phyloP scores from a whole-genome alignment of 2,888 invertebrate species.

The Apeira syringaria region DNA sequence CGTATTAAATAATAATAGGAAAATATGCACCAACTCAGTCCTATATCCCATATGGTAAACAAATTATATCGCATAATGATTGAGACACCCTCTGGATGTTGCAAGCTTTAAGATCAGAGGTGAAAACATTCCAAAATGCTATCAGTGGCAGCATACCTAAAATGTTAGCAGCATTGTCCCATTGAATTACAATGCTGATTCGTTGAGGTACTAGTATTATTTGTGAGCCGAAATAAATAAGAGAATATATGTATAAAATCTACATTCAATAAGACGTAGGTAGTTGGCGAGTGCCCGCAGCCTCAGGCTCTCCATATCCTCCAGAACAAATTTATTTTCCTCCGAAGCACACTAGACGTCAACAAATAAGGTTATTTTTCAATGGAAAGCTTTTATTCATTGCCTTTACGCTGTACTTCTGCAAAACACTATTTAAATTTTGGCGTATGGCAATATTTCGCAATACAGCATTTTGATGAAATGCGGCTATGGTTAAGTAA shows the following conservation, averaged over 20 bases:
- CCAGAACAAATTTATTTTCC: slow-evolving; percentile 74
- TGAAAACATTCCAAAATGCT: too few species aligned
- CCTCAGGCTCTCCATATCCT: slow-evolving; percentile 63
- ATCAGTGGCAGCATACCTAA: neutral
- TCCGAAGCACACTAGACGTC: slow-evolving; percentile 73
- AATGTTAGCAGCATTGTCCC: too few species aligned
- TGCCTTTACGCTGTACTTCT: slow-evolving; percentile 40
- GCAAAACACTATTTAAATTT: neutral
- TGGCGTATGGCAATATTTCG: too few species aligned
- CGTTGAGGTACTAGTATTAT: slow-evolving; percentile 2
- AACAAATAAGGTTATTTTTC: slow-evolving; percentile 80
- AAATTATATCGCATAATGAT: too few species aligned
- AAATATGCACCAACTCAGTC: too few species aligned
- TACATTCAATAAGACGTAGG: slow-evolving; percentile 65
- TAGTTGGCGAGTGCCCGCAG: slow-evolving; percentile 59
- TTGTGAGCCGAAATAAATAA: slow-evolving; percentile 42
- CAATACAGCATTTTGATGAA: too few species aligned
- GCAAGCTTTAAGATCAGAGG: too few species aligned
- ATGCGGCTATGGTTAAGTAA: too few species aligned
- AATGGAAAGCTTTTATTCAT: slow-evolving; percentile 63
- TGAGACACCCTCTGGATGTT: too few species aligned
- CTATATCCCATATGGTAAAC: too few species aligned
- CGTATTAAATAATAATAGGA: too few species aligned
- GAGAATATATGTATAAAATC: slow-evolving; percentile 20
- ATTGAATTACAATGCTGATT: too few species aligned